phyloP scores from a whole-genome alignment of 2,797 vertebrate species.

The Malacoraja senta region DNA sequence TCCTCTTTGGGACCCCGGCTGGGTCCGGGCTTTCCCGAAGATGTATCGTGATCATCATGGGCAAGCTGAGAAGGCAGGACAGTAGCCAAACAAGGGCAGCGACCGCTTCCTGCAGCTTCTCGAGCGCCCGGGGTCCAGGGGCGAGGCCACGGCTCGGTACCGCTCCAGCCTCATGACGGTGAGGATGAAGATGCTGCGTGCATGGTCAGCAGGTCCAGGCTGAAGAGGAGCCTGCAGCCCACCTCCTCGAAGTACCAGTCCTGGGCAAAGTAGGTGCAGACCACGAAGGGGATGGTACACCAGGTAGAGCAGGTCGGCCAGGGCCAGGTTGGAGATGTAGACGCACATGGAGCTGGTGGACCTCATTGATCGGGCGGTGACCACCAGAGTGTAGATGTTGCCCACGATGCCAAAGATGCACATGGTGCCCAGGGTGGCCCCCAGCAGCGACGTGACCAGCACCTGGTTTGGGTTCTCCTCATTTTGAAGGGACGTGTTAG shows the following conservation, averaged over 20 bases:
- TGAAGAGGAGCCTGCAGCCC: constrained; percentile 73
- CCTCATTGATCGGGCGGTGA: background rate
- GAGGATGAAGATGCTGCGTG: constrained; percentile 74
- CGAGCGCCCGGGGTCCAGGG: constrained; percentile 54
- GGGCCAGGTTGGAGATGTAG: background rate
- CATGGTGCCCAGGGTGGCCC: background rate
- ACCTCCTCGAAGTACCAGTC: constrained; percentile 76
- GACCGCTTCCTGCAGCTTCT: constrained; percentile 49
- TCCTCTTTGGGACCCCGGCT: constrained; percentile 49
- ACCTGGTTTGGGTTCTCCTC: background rate
- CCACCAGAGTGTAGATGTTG: background rate
- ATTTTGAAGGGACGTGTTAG: background rate
- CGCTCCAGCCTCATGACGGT: constrained; percentile 74
- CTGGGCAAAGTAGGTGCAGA: constrained; percentile 71
- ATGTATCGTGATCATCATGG: constrained; percentile 57
- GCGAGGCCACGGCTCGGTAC: constrained; percentile 68
- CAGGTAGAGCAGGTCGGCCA: constrained; percentile 76
- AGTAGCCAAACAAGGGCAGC: constrained; percentile 53
- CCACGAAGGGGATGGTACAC: constrained; percentile 77
- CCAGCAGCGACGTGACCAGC: background rate
- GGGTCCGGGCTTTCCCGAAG: constrained; percentile 45
- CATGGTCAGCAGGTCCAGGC: constrained; percentile 80
- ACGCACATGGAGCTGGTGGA: background rate
- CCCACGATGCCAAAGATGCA: background rate
- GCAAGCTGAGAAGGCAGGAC: constrained; percentile 56